Conservation (phyloP, 2,797 vertebrate genomes). For the Pogoniulus pusillus region DNA sequence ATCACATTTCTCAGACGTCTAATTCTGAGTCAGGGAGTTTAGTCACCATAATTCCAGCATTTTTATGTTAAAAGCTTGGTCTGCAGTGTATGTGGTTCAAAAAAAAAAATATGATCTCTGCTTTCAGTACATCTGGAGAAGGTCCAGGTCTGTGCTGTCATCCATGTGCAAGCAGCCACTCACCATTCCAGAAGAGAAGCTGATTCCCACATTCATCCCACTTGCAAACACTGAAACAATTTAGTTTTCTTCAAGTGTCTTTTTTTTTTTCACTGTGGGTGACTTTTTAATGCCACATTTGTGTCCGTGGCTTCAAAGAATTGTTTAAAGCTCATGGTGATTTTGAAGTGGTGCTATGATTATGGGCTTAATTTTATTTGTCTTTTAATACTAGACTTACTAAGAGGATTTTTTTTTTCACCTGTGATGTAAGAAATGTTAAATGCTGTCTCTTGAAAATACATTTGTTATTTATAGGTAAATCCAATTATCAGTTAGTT, state of each 20-base stretch:
- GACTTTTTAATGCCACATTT: background rate
- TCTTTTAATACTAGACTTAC: slow-evolving; percentile 2
- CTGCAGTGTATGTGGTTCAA: background rate
- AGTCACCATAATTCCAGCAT: background rate
- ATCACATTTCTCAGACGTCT: background rate
- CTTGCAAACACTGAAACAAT: slow-evolving; percentile 3
- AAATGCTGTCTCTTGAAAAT: slow-evolving; percentile 31
- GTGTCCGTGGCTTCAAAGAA: background rate
- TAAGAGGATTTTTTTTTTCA: slow-evolving; percentile 64
- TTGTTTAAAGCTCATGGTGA: background rate
- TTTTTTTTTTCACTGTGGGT: background rate
- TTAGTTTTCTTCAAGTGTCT: slow-evolving; percentile 9
- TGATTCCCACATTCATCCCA: background rate
- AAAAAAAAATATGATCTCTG: slow-evolving; percentile 1
- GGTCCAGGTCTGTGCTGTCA: slow-evolving; percentile 7
- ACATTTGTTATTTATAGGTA: slow-evolving; percentile 62
- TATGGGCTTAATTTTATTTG: slow-evolving; percentile 32
- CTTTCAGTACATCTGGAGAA: background rate
- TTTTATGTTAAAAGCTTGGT: background rate
- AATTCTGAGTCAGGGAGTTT: background rate
- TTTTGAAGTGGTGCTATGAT: background rate
- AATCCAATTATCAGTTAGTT: slow-evolving; percentile 61
- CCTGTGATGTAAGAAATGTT: slow-evolving; percentile 56
- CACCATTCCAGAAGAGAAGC: slow-evolving; percentile 1
- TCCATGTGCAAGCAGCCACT: background rate